Evolutionary conservation across 92 coral and sea anemone genomes (phyloP), one percentile per base, ranked within the genome.

Genomic region (Epizoanthus fatuus): DNA sequence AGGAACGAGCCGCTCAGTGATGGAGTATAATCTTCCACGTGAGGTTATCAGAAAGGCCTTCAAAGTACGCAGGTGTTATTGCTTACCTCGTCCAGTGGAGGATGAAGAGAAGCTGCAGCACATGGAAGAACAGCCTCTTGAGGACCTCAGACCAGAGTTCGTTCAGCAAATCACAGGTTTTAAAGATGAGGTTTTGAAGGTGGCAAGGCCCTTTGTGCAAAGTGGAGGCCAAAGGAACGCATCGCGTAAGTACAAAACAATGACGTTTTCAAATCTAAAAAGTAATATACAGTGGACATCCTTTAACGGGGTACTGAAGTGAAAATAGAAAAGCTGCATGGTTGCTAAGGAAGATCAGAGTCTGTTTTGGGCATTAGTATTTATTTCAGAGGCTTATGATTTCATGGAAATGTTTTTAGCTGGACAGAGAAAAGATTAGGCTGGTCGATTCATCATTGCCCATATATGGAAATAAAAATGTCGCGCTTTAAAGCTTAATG

Each of bases 1-100:
- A 59, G 82, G 82, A 44, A 77, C 82, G 8, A 60, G 70, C 57
- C 65, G 40, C 8, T 4, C 42, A 14, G 70, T 60, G 13, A 40
- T 10, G 70, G 82, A 77, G 15, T 77, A 40, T 22, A 77, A 77
- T 12, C 82, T 77, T 20, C 69, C 82, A 4, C 82, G 82, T 12
- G 82, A 77, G 45, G 82, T 77, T 17, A 77, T 77, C 40, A 77
- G 49, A 56, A 64, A 13, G 5, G 82, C 70, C 10, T 77, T 77
- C 19, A 20, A 3, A 16, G 38, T 39, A 10, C 82, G 82, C 5
- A 77, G 39, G 59, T 77, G 82, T 12, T 77, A 69, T 68, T 60
- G 69, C 42, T 60, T 77, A n/a, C 82, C 82, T 4, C 82, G 82
- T 42, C 82, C 82, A 2, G 37, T 60, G 12, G 82, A 77, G 3